Evolutionary conservation across 1,140 invertebrate genomes (phyloP).

Genomic region (Drosophila pruinosa): DNA sequence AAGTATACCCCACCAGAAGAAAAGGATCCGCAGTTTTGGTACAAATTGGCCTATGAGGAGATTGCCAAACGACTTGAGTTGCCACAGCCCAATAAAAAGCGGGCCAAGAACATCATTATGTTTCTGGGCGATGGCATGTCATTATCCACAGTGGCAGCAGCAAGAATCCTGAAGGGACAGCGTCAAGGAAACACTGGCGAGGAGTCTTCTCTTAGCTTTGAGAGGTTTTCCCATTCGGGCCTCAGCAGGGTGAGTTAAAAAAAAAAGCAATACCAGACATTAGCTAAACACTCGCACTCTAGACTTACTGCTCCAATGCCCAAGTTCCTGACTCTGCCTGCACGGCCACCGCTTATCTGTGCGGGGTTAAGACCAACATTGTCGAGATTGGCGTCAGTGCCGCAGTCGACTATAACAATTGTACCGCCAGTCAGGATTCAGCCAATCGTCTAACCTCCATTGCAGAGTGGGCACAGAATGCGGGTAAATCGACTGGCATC

Average conservation of each 20-base stretch:
- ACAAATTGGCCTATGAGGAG: slow-evolving; percentile 54
- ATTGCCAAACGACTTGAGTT: slow-evolving; percentile 37
- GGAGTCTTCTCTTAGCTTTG: slow-evolving; percentile 88
- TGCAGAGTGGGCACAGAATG: slow-evolving; percentile 91
- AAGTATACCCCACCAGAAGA: slow-evolving; percentile 56
- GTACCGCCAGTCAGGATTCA: slow-evolving; percentile 85
- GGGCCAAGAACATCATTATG: slow-evolving; percentile 89
- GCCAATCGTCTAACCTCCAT: slow-evolving; percentile 86
- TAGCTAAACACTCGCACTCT: neutral
- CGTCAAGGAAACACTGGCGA: slow-evolving; percentile 85
- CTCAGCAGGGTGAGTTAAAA: slow-evolving; percentile 85
- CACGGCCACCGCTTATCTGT: slow-evolving; percentile 68
- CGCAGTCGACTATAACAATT: slow-evolving; percentile 86
- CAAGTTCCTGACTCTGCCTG: slow-evolving; percentile 92
- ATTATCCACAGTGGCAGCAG: slow-evolving; percentile 88
- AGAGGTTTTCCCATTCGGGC: slow-evolving; percentile 89
- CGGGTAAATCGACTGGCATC: slow-evolving; percentile 84
- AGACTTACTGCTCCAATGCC: slow-evolving; percentile 88
- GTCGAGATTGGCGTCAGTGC: slow-evolving; percentile 87
- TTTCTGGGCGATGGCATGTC: slow-evolving; percentile 93
- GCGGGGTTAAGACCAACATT: slow-evolving; percentile 89
- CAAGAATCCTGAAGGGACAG: slow-evolving; percentile 87
- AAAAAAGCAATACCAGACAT: too few relatives aligned
- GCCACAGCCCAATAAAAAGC: slow-evolving; percentile 32
- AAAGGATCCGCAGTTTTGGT: slow-evolving; percentile 64